Conservation (phyloP, 2,888 invertebrate species). For the Ormyrus thymus region DNA sequence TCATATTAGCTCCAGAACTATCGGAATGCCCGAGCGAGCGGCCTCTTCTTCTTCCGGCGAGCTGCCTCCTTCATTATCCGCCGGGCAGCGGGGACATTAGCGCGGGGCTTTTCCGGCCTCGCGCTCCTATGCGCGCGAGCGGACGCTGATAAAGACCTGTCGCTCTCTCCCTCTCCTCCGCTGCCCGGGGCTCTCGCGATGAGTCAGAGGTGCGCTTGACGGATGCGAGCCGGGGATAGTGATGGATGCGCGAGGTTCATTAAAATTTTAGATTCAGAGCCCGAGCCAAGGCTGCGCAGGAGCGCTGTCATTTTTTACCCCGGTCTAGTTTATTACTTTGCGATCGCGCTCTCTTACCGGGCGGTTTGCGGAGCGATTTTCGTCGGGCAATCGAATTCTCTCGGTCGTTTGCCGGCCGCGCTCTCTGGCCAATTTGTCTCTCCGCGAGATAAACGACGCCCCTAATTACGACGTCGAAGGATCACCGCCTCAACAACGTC, state of each 20-base stretch:
- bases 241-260: constrained; percentile 37
- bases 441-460: too few relatives aligned
- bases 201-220: constrained; percentile 23
- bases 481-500: not conserved
- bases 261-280: constrained; percentile 43
- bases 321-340: not conserved
- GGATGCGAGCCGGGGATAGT: constrained; percentile 30
- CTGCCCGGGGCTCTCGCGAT: too few relatives aligned
- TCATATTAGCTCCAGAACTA: constrained; percentile 44
- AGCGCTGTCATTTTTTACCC: not conserved
- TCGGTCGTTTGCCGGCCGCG: too few relatives aligned
- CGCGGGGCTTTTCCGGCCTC: constrained; percentile 20
- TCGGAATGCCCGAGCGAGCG: constrained; percentile 13
- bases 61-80: constrained; percentile 24
- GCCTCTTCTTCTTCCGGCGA: not conserved
- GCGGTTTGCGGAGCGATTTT: constrained; percentile 13
- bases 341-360: not conserved
- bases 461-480: too few relatives aligned
- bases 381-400: not conserved
- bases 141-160: constrained; percentile 18
- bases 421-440: not conserved
- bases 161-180: not conserved
- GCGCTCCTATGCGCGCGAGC: not conserved
- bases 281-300: too few relatives aligned
- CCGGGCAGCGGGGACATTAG: constrained; percentile 6